Conservation (phyloP, 1,140 invertebrate species). For the Drosophila subpulchrella region DNA sequence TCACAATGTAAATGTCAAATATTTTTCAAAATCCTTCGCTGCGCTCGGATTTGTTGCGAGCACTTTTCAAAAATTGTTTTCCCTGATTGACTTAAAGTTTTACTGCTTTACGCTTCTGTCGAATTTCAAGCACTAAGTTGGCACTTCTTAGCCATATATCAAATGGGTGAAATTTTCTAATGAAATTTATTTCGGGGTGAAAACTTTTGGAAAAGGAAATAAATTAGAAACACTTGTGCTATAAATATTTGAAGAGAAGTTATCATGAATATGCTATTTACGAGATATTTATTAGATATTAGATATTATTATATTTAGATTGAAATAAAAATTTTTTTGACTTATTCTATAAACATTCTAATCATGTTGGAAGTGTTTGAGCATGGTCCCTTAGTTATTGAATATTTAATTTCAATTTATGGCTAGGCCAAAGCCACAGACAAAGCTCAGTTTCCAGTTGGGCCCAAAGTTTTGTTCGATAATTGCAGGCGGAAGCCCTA, state of each 20-base stretch:
- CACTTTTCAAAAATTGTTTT: slow-evolving; percentile 70
- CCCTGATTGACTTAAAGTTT: slow-evolving; percentile 73
- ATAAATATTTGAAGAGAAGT: too few species aligned
- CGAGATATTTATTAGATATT: too few species aligned
- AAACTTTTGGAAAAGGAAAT: not conserved
- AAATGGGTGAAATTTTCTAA: slow-evolving; percentile 4
- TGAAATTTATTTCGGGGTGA: slow-evolving; percentile 16
- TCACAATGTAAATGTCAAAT: slow-evolving; percentile 72
- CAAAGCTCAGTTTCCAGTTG: slow-evolving; percentile 47
- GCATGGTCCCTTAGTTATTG: slow-evolving; percentile 6
- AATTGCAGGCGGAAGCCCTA: slow-evolving; percentile 48
- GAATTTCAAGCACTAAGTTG: slow-evolving; percentile 9
- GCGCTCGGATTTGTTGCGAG: slow-evolving; percentile 48
- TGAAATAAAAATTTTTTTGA: too few species aligned
- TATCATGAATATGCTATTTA: too few species aligned
- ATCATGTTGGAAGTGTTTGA: slow-evolving; percentile 8
- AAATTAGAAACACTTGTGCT: not conserved
- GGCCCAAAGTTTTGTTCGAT: slow-evolving; percentile 69
- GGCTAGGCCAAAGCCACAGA: slow-evolving; percentile 6
- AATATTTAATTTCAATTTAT: slow-evolving; percentile 55
- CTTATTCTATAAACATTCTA: not conserved
- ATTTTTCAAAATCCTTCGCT: slow-evolving; percentile 58
- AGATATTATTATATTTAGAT: too few species aligned
- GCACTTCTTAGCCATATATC: slow-evolving; percentile 11
- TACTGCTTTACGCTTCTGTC: slow-evolving; percentile 11